These are phyloP conservation scores for Strigops habroptila DNA, from an alignment of 2,113 vertebrate genomes.

Conservation along the genomic window DNA sequence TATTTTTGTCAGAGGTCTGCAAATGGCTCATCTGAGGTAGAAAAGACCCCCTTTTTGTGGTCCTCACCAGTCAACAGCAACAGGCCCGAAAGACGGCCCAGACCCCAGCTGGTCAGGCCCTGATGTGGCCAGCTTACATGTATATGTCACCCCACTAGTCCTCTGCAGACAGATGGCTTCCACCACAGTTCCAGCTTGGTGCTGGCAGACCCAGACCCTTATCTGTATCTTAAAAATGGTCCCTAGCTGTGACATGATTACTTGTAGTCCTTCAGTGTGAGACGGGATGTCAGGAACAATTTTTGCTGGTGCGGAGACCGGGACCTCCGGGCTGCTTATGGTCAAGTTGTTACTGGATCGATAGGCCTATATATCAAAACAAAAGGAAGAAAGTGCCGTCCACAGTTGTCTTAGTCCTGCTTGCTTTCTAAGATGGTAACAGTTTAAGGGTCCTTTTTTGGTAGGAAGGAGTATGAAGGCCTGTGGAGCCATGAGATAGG, in stretches of 20 bases:
- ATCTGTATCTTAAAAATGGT: background rate
- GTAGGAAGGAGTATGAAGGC: background rate
- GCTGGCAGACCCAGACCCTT: background rate
- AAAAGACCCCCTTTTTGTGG: background rate
- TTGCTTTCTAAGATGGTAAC: background rate
- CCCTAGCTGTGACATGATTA: background rate
- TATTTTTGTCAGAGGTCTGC: background rate
- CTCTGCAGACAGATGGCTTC: background rate
- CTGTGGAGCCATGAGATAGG: background rate
- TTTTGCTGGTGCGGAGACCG: background rate
- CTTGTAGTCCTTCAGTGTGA: accelerated
- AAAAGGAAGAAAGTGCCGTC: background rate
- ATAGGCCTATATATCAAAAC: background rate
- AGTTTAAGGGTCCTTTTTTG: background rate
- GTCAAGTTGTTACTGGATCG: background rate
- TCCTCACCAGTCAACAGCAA: background rate
- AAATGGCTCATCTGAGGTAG: background rate
- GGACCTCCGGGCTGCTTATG: background rate
- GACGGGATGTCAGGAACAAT: background rate
- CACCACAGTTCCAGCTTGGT: background rate
- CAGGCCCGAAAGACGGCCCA: background rate
- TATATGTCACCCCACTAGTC: background rate
- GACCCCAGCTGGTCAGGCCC: background rate
- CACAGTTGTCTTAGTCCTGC: background rate
- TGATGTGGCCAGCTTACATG: background rate